Percentiles rank a stretch among this genome's conserved stretches.
Evolutionary conservation across 2,113 vertebrate genomes (phyloP).

Genomic region (Dipodomys merriami): DNA sequence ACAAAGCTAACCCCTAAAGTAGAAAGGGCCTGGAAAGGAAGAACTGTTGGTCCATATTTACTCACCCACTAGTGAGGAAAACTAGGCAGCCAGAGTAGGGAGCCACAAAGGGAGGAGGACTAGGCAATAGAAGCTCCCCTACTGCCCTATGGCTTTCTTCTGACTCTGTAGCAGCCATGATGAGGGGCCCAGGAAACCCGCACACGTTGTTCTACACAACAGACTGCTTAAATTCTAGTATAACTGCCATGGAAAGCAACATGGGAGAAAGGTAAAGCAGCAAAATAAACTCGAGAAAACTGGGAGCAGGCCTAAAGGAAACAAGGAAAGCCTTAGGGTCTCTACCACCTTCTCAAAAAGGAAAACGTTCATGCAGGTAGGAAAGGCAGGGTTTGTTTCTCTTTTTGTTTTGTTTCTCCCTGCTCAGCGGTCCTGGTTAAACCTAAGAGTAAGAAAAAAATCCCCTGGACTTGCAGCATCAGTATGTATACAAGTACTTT

Average conservation of each 20-base stretch:
- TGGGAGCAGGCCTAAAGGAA: slow-evolving; percentile 70
- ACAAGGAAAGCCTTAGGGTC: slow-evolving; percentile 70
- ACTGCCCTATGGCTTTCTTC: slow-evolving; percentile 66
- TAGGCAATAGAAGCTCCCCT: slow-evolving; percentile 45
- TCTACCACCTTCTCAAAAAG: slow-evolving; percentile 79
- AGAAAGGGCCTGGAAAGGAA: slow-evolving; percentile 14
- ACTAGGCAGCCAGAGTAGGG: slow-evolving; percentile 27
- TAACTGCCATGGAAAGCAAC: slow-evolving; percentile 76
- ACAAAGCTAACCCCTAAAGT: slow-evolving; percentile 58
- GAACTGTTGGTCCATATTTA: slow-evolving; percentile 31
- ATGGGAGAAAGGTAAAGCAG: slow-evolving; percentile 62
- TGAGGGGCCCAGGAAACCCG: slow-evolving; percentile 54
- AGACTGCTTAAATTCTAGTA: slow-evolving; percentile 59
- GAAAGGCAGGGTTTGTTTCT: slow-evolving; percentile 67
- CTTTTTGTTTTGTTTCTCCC: slow-evolving; percentile 60
- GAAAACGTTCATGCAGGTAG: slow-evolving; percentile 85
- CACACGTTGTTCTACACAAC: slow-evolving; percentile 50
- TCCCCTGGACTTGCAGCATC: slow-evolving; percentile 82
- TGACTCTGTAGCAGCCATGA: slow-evolving; percentile 64
- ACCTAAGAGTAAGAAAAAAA: slow-evolving; percentile 81
- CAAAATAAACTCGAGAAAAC: slow-evolving; percentile 70
- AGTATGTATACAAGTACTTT: slow-evolving; percentile 73
- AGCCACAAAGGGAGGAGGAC: slow-evolving; percentile 39
- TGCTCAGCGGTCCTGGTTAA: slow-evolving; percentile 78
- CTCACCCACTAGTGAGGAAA: slow-evolving; percentile 52